These are phyloP conservation scores for Enteromius afrohamiltoni DNA, from an alignment of 2,797 vertebrate genomes.

Conservation along the genomic window DNA sequence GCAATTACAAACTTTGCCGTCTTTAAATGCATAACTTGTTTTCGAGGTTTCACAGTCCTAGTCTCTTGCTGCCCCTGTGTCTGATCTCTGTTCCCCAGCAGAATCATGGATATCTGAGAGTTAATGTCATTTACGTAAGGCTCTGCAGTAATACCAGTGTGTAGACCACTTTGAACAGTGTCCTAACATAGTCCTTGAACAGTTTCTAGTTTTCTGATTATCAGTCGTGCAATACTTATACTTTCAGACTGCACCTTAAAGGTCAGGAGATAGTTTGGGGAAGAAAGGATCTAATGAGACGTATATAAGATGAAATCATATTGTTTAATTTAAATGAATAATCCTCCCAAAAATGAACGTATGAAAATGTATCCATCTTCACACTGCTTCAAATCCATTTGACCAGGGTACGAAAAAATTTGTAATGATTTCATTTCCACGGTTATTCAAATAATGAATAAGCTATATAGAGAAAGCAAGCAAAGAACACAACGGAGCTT, in stretches of 20 bases:
- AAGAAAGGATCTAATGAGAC: not conserved
- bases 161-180: conserved; percentile 22
- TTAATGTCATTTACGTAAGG: conserved; percentile 23
- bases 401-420: no score
- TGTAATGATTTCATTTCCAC: no score
- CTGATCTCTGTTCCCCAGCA: conserved; percentile 9
- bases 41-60: not conserved
- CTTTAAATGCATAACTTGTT: conserved; percentile 34
- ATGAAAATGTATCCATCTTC: not conserved
- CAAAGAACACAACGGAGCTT: no score
- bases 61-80: not conserved
- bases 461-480: no score
- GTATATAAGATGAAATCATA: conserved; percentile 21
- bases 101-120: conserved; percentile 15
- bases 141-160: conserved; percentile 19
- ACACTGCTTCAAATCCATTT: not conserved
- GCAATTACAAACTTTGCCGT: conserved; percentile 33
- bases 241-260: not conserved
- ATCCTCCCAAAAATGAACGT: not conserved
- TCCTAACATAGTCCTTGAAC: conserved; percentile 23
- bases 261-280: not conserved
- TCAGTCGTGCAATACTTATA: conserved; percentile 21
- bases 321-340: not conserved
- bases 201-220: conserved; percentile 46
- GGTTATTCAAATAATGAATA: no score